Evolutionary conservation across 2,797 vertebrate genomes (phyloP).

Genomic region (Hapalemur alaotrensis): DNA sequence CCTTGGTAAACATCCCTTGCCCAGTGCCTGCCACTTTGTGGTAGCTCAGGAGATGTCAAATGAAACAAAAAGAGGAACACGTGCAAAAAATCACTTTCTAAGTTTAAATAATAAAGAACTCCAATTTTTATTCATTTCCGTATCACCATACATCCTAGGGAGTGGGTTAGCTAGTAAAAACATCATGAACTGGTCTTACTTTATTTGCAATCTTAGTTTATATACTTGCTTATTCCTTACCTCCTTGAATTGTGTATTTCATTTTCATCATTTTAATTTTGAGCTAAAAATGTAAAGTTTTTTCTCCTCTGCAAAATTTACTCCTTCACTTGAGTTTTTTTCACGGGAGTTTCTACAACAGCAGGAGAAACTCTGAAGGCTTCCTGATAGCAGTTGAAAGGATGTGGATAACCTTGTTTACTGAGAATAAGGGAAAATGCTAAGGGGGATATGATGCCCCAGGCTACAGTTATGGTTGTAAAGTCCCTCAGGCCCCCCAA

Average conservation of each 20-base stretch:
- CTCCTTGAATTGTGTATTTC: not conserved
- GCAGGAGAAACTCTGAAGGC: not conserved
- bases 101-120: not conserved
- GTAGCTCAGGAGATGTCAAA: not conserved
- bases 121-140: not conserved
- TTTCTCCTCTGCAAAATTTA: not conserved
- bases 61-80: not conserved
- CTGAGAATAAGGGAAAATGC: not conserved
- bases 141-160: not conserved
- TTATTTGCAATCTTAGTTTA: not conserved
- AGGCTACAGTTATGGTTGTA: not conserved
- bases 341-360: not conserved
- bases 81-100: not conserved
- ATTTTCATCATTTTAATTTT: constrained; percentile 33
- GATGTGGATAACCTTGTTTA: constrained; percentile 19
- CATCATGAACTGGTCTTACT: not conserved
- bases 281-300: constrained; percentile 32
- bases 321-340: not conserved
- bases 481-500: not conserved
- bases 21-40: not conserved
- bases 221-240: not conserved
- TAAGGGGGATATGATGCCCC: not conserved
- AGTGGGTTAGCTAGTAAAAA: not conserved
- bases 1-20: accelerated
- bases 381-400: constrained; percentile 7